Evolutionary conservation across 2,797 vertebrate genomes (phyloP).

Genomic region (Hylomyscus alleni): DNA sequence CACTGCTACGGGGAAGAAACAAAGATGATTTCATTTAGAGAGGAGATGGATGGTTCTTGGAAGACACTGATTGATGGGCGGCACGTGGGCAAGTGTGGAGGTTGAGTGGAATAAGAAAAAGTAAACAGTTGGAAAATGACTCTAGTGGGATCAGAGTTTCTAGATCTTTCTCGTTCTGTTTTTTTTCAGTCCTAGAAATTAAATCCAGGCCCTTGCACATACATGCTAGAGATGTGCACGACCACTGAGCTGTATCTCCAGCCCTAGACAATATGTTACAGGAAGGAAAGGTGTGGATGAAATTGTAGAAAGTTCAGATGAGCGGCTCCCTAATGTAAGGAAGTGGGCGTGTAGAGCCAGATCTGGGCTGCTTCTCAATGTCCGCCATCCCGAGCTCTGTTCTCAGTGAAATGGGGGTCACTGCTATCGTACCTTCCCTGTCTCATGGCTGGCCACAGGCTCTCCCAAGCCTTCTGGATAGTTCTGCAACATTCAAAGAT

Average conservation of each 20-base stretch:
- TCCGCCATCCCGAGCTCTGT: background rate
- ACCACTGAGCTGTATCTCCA: background rate
- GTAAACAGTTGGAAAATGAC: background rate
- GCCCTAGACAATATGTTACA: background rate
- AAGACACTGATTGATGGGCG: constrained; percentile 24
- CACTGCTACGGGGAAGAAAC: constrained; percentile 60
- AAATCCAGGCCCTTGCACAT: background rate
- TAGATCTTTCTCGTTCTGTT: background rate
- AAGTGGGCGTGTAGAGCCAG: background rate
- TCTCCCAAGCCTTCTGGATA: background rate
- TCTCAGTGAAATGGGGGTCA: too few species aligned
- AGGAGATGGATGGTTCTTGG: background rate
- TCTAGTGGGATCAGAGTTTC: background rate
- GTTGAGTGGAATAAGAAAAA: background rate
- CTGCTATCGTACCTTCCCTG: accelerated
- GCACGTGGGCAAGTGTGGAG: background rate
- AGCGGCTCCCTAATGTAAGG: background rate
- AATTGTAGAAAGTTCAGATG: background rate
- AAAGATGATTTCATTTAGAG: constrained; percentile 60
- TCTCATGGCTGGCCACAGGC: background rate
- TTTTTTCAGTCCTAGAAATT: background rate
- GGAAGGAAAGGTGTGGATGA: background rate
- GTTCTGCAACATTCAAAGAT: background rate
- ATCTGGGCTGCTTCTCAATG: too few species aligned
- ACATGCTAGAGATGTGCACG: background rate